Conservation (phyloP, 2,113 vertebrate genomes). For the Lamprotornis superbus region DNA sequence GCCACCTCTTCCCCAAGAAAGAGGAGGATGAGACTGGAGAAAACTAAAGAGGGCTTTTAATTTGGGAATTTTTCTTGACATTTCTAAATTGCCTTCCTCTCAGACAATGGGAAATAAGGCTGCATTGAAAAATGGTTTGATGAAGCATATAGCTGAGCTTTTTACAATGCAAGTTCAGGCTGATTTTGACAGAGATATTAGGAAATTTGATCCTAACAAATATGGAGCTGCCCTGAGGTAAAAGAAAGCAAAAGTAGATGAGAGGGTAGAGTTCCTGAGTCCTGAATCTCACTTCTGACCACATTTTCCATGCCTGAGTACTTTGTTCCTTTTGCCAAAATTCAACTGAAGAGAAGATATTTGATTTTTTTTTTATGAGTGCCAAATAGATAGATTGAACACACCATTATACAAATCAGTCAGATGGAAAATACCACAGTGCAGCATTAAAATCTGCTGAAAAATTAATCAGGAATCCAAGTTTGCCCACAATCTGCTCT, state of each 20-base stretch:
- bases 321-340: constrained; percentile 60
- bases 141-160: not conserved
- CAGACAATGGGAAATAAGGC: not conserved
- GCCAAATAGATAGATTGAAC: constrained; percentile 18
- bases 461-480: not conserved
- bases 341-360: constrained; percentile 19
- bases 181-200: constrained; percentile 23
- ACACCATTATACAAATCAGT: constrained; percentile 28
- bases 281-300: constrained; percentile 9
- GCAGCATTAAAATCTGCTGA: not conserved
- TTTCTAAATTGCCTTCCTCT: not conserved
- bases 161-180: constrained; percentile 21
- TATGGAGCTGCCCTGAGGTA: not conserved
- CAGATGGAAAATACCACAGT: not conserved
- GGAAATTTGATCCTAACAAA: constrained; percentile 18
- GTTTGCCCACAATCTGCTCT: not conserved
- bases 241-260: constrained; percentile 7
- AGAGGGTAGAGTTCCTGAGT: not conserved
- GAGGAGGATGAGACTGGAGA: not conserved
- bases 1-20: not conserved
- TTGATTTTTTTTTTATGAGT: not conserved
- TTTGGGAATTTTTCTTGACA: not conserved
- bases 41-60: not conserved
- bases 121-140: not conserved
- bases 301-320: not conserved